phyloP scores from a whole-genome alignment of 2,888 invertebrate genomes.

The Ichneumoninae sp. region DNA sequence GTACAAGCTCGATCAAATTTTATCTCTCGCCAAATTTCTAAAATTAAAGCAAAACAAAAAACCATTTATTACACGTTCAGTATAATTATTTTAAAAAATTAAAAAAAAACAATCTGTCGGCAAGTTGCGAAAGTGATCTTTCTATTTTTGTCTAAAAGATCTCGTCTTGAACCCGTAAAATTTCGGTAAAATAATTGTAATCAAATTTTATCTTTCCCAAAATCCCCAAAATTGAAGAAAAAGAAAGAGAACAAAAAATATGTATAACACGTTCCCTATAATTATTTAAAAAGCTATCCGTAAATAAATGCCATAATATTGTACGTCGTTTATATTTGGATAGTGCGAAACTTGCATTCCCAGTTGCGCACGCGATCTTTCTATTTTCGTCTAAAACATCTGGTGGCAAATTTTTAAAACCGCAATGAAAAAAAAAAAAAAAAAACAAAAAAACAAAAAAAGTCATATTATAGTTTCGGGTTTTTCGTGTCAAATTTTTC shows the following conservation, averaged over 20 bases:
- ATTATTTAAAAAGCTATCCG: background rate
- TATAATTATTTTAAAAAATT: background rate
- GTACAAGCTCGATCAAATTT: conserved; percentile 1
- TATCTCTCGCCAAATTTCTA: background rate
- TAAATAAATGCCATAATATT: background rate
- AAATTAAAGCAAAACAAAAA: background rate
- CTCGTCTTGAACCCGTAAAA: background rate
- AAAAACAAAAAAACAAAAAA: too few relatives aligned
- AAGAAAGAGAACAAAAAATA: background rate
- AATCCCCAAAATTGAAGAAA: background rate
- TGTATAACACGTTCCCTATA: background rate
- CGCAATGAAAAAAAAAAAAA: background rate
- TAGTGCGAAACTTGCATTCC: conserved; percentile 48
- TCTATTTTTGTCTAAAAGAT: conserved; percentile 1
- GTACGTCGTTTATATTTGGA: conserved; percentile 1
- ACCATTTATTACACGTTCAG: background rate
- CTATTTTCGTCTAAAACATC: conserved; percentile 2
- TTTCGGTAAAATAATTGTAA: background rate
- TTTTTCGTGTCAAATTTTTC: background rate
- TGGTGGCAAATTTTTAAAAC: background rate
- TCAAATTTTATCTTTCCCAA: background rate
- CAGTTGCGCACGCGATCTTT: conserved; percentile 41
- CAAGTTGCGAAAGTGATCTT: conserved; percentile 29
- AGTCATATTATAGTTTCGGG: background rate
- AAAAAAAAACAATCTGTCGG: background rate